phyloP scores from a whole-genome alignment of 2,888 invertebrate species.

The Plagodis dolabraria region DNA sequence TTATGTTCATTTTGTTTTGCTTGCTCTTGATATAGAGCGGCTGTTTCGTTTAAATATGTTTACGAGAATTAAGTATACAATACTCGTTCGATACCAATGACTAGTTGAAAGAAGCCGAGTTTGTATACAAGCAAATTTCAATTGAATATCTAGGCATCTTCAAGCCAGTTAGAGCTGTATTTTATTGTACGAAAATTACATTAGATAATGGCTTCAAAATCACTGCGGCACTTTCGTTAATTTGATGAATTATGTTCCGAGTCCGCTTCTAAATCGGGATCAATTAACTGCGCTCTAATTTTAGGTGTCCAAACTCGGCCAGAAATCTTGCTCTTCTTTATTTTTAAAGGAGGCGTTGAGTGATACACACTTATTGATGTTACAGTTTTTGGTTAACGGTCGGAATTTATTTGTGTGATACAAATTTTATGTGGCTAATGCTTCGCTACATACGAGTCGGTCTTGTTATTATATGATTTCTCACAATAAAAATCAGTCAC shows the following conservation, averaged over 20 bases:
- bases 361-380: constrained; percentile 51
- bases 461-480: neutral
- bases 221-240: constrained; percentile 53
- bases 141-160: constrained; percentile 2
- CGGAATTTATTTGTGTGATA: constrained; percentile 18
- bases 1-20: constrained; percentile 31
- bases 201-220: constrained; percentile 42
- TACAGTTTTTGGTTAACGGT: constrained; percentile 24
- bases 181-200: constrained; percentile 24
- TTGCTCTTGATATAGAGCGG: constrained; percentile 20
- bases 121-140: neutral
- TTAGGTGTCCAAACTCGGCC: constrained; percentile 50
- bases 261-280: constrained; percentile 52
- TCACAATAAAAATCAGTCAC: too few relatives aligned
- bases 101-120: neutral
- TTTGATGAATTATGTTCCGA: constrained; percentile 55
- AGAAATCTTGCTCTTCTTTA: constrained; percentile 43
- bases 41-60: constrained; percentile 15
- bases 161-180: constrained; percentile 7
- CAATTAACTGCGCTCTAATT: constrained; percentile 60
- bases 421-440: constrained; percentile 10
- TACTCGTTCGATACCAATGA: neutral
- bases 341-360: constrained; percentile 49
- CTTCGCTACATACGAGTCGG: neutral
- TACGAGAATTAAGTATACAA: constrained; percentile 1